These are phyloP conservation scores for Deilephila porcellus DNA, from an alignment of 2,888 invertebrate species.

Conservation along the genomic window DNA sequence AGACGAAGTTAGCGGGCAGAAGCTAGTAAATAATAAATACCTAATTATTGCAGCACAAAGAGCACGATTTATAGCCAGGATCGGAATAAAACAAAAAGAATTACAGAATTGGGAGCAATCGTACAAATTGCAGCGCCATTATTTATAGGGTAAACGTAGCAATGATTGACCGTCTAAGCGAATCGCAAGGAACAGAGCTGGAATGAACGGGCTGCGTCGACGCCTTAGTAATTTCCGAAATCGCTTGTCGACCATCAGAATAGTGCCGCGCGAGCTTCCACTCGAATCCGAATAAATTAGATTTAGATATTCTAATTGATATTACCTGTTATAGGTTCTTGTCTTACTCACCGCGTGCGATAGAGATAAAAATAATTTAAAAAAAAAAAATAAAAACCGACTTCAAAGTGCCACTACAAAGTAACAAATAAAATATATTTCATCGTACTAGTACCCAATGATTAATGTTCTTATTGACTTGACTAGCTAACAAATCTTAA, in stretches of 20 bases:
- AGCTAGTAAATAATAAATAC: not conserved
- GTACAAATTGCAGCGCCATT: constrained; percentile 44
- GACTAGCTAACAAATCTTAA: no score
- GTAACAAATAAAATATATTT: no score
- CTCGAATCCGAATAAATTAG: constrained; percentile 77
- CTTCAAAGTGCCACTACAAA: no score
- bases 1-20: no score
- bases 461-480: no score
- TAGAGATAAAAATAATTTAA: no score
- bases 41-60: not conserved
- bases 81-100: constrained; percentile 17
- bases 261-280: constrained; percentile 70
- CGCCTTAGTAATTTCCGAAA: constrained; percentile 84
- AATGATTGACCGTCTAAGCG: constrained; percentile 68
- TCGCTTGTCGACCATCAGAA: constrained; percentile 81
- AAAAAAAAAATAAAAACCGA: no score
- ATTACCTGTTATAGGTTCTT: constrained; percentile 22
- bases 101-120: constrained; percentile 20
- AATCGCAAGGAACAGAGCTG: constrained; percentile 63
- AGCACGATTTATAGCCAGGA: constrained; percentile 40
- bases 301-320: constrained; percentile 43
- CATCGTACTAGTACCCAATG: no score
- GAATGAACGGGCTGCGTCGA: constrained; percentile 59
- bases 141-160: constrained; percentile 60
- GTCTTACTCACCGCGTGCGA: constrained; percentile 9